A percentile compares a stretch with the other conserved stretches of the same genome.
phyloP scores from a whole-genome alignment of 1,140 invertebrate genomes.

The Homarus americanus region DNA sequence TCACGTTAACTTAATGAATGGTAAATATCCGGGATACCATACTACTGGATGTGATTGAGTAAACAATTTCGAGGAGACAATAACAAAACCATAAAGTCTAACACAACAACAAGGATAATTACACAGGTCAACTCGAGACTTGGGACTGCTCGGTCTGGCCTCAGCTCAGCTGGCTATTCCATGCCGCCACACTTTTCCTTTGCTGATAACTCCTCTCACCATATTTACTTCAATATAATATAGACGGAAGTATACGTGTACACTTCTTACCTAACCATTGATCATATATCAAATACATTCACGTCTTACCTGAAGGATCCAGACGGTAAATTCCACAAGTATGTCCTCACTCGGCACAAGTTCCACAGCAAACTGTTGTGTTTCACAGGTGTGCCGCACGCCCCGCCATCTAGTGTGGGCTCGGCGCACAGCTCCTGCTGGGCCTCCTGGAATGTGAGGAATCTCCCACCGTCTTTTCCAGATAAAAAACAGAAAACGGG shows the following conservation, averaged over 20 bases:
- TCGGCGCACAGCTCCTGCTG: neutral
- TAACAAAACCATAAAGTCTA: neutral
- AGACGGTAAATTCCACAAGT: neutral
- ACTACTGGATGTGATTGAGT: neutral
- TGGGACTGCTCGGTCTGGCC: neutral
- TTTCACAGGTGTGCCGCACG: neutral
- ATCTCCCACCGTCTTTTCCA: neutral
- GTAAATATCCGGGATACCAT: neutral
- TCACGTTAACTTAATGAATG: neutral
- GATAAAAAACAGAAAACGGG: neutral
- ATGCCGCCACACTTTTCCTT: neutral
- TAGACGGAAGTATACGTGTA: neutral
- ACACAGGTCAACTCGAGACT: neutral
- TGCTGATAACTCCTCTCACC: neutral
- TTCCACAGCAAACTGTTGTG: slow-evolving; percentile 1
- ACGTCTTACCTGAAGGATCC: neutral
- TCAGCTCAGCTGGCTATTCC: neutral
- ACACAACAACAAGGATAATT: neutral
- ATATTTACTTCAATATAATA: neutral
- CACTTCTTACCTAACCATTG: neutral
- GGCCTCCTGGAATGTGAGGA: slow-evolving; percentile 13
- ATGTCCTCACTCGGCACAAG: neutral
- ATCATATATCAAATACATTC: neutral
- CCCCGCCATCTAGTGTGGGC: neutral
- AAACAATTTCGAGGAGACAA: neutral